These are phyloP conservation scores for Piscicola geometra DNA, from an alignment of 2,888 invertebrate genomes.

Conservation along the genomic window DNA sequence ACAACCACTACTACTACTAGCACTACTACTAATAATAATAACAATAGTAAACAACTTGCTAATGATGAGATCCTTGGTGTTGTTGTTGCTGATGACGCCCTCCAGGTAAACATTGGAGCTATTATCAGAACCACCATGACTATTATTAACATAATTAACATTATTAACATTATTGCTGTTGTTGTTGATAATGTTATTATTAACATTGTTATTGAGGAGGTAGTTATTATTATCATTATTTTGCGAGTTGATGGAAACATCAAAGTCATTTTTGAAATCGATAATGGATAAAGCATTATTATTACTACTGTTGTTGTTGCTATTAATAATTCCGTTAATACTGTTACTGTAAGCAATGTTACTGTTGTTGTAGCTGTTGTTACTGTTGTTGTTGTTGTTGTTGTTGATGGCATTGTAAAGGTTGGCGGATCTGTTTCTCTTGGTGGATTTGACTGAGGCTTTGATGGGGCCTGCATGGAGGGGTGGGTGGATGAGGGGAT, in stretches of 20 bases:
- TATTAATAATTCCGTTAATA: neutral
- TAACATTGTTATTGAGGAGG: neutral
- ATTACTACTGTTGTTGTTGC: neutral
- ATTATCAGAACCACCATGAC: neutral
- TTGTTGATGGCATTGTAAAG: neutral
- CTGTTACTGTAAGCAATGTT: neutral
- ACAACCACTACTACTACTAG: neutral
- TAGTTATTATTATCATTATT: too few relatives aligned
- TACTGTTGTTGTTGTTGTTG: neutral
- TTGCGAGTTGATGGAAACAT: too few relatives aligned
- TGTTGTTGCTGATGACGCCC: neutral
- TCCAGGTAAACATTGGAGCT: neutral
- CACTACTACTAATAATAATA: too few relatives aligned
- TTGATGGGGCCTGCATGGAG: constrained; percentile 20
- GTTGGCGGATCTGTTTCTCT: neutral
- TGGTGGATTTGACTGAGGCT: constrained; percentile 21
- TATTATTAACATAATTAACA: constrained; percentile 2
- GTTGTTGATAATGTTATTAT: neutral
- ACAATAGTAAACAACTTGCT: neutral
- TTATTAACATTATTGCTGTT: neutral
- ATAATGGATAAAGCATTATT: too few relatives aligned
- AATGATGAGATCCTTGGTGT: constrained; percentile 19
- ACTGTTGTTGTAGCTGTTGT: neutral
- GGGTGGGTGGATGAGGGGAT: too few relatives aligned
- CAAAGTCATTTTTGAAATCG: too few relatives aligned